phyloP scores from a whole-genome alignment of 2,797 vertebrate genomes.

The Oreochromis mossambicus region DNA sequence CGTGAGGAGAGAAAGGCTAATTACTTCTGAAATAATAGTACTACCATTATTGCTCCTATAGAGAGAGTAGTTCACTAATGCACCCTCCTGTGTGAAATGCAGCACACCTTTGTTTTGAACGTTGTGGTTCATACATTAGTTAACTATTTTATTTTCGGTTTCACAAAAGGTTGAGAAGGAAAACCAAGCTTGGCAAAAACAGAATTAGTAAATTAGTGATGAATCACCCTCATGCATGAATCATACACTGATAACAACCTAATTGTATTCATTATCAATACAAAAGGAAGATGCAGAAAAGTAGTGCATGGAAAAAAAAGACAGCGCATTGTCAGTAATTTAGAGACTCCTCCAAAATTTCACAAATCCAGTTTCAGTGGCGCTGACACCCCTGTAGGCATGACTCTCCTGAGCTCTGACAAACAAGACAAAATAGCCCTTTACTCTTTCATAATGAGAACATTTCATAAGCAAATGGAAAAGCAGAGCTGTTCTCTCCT shows the following conservation, averaged over 20 bases:
- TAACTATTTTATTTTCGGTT: background rate
- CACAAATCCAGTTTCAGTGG: background rate
- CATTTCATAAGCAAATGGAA: background rate
- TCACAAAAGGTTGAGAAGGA: background rate
- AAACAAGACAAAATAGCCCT: background rate
- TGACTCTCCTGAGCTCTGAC: background rate
- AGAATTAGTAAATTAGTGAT: background rate
- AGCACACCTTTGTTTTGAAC: background rate
- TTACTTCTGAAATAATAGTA: background rate
- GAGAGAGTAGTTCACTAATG: background rate
- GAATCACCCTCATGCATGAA: background rate
- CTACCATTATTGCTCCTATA: background rate
- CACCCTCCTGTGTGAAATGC: background rate
- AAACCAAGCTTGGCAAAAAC: background rate
- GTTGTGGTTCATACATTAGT: background rate
- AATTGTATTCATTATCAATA: background rate
- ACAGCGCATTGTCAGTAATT: background rate
- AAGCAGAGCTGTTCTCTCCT: background rate
- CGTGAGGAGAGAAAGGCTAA: background rate
- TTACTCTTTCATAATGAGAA: background rate
- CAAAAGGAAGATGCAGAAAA: background rate
- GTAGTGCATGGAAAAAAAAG: background rate
- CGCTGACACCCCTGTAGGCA: background rate
- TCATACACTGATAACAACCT: background rate
- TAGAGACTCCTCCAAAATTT: background rate